Base-by-base conservation (phyloP, 2,113 vertebrate genomes). In the Gallinago undulata region DNA sequence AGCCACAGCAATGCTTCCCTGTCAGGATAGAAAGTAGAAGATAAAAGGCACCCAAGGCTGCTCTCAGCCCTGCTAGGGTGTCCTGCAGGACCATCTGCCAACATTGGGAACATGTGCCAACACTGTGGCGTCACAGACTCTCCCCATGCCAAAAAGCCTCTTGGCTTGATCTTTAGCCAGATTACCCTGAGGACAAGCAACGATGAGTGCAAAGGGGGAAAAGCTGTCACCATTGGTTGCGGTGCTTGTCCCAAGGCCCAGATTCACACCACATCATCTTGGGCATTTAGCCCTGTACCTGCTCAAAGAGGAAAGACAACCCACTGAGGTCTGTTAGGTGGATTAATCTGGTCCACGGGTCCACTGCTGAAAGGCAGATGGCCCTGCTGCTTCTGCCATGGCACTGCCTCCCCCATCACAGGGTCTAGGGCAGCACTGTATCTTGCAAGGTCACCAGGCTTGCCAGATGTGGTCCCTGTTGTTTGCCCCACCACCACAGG, bases 261-360 rank as follows among this genome's bases (percentile, higher is more conserved):
- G n/a, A 63, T 81, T 80, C 43, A 63, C 17, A 80, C 4, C 55
- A 60, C 25, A 23, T 45, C 43, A 10, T 37, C 8, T n/a, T 22
- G 37, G 33, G 4, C 41, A 47, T 14, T n/a, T 13, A 56, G 28
- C 4, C 23, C 39, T 1, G 0, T 28, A 13, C 39, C 19, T 74
- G 35, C 31, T 87, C 19, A n/a, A 59, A 70, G 25, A 7, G 41
- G 25, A 51, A 62, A 50, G 6, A 55, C 17, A 77, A 77, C 6
- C 4, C 35, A 18, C 14, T 25, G 64, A 41, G 27, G 45, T 68
- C 33, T 1, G 11, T 51, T 31, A 67, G 11, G 24, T 1, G 0
- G 56, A 23, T 60, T 39, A 80, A 70, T 72, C 19, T 72, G 39
- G 27, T 57, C 30, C 48, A 13, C 15, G n/a, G 11, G 37, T 53